Percentiles rank a stretch among this genome's conserved stretches.
Evolutionary conservation across 2,888 invertebrate genomes (phyloP).

Genomic region (Therioaphis trifolii): DNA sequence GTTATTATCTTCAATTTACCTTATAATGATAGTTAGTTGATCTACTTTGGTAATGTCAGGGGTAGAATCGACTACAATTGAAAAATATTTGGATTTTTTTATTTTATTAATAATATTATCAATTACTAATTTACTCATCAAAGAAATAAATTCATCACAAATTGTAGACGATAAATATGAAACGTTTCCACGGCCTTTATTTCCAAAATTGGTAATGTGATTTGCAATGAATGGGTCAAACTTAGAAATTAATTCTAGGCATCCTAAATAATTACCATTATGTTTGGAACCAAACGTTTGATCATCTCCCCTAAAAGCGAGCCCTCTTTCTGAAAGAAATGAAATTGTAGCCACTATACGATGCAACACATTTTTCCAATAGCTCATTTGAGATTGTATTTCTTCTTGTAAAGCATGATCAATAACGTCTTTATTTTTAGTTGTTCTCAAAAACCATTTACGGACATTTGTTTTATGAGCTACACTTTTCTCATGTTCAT

Average conservation of each 20-base stretch:
- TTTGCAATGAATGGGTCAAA: no score
- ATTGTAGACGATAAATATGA: no score
- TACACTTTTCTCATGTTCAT: no score
- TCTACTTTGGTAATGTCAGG: neutral
- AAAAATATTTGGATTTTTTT: no score
- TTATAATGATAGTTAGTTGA: slow-evolving; percentile 6
- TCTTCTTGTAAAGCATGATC: neutral
- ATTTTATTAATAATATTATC: no score
- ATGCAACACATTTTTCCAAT: slow-evolving; percentile 66
- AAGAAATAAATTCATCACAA: no score
- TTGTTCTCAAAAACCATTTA: no score
- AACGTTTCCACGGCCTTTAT: no score
- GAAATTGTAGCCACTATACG: slow-evolving; percentile 66
- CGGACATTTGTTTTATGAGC: no score
- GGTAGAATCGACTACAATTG: neutral
- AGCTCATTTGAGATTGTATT: slow-evolving; percentile 12
- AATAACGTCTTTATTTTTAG: no score
- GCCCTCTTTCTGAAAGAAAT: slow-evolving; percentile 65
- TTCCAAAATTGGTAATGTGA: no score
- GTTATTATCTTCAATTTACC: neutral
- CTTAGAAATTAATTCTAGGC: slow-evolving; percentile 66
- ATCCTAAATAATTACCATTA: slow-evolving; percentile 67
- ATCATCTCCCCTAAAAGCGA: slow-evolving; percentile 66
- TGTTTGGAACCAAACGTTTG: slow-evolving; percentile 65
- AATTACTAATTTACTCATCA: neutral